Conservation (phyloP, 2,888 invertebrate genomes). For the Helobdella robusta region DNA sequence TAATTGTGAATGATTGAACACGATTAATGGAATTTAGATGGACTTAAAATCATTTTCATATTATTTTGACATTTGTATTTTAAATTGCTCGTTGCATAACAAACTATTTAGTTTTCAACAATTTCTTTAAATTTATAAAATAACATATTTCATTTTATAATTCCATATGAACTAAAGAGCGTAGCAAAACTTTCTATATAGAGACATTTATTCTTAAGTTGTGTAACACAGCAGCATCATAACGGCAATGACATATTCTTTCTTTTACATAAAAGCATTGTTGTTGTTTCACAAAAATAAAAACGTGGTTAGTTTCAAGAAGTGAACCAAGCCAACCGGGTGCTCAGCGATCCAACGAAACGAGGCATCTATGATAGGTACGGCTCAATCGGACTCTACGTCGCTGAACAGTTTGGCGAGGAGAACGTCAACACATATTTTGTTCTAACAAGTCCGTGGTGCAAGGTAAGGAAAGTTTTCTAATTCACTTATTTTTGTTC, state of each 20-base stretch:
- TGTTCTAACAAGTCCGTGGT: conserved; percentile 89
- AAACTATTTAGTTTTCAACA: no score
- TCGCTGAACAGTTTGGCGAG: conserved; percentile 96
- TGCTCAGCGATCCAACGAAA: conserved; percentile 86
- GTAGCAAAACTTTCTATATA: no score
- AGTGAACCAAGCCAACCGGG: conserved; percentile 85
- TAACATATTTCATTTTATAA: background rate
- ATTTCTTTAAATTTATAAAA: no score
- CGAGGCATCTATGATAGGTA: conserved; percentile 96
- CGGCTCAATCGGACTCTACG: conserved; percentile 73
- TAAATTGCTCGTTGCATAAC: no score
- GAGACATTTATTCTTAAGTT: no score
- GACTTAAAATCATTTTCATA: background rate
- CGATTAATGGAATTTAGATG: background rate
- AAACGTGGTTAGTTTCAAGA: conserved; percentile 70
- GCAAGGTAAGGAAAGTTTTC: conserved; percentile 60
- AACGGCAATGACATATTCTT: no score
- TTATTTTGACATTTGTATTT: background rate
- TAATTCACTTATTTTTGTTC: background rate
- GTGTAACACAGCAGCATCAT: no score
- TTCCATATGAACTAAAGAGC: background rate
- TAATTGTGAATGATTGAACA: background rate
- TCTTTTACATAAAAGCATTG: no score
- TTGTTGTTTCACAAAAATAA: background rate
- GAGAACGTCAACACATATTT: conserved; percentile 97